Evolutionary conservation across 1,140 invertebrate species (phyloP), one percentile per base, ranked within the genome.

Genomic region (Lysiphlebus fabarum): DNA sequence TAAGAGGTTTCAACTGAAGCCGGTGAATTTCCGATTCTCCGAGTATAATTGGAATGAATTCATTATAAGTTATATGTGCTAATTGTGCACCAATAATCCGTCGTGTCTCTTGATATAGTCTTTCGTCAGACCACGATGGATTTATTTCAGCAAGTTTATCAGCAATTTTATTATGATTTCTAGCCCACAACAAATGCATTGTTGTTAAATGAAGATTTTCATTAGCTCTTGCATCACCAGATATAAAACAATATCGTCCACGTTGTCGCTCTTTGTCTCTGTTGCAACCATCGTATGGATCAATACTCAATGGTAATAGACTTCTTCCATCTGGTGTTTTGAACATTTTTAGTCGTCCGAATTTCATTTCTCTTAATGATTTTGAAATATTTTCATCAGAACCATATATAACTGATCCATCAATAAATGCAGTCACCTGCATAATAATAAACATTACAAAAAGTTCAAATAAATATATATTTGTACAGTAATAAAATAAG

Each of bases 331-430:
- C 87, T 0, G 82, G 68, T 0, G 84, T 85, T 7, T 82, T 63
- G 65, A 83, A 84, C 81, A 89, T 89, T 38, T 80, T 76, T 9
- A 93, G 71, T 5, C 79, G 71, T 1, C 91, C 91, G 7, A 80
- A 79, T 0, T 67, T 55, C 33, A 82, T 82, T 8, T 75, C 76
- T 0, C 90, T 81, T 6, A 93, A 72, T 12, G 78, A 68, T 0
- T 71, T 62, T 6, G 83, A 72, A n/a, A 82, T 77, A 26, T 81
- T 66, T 34, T 81, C 69, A 12, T 83, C 81, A 40, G 84, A 82
- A 0, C 93, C 91, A 67, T 96, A 95, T 4, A 95, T 85, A 14
- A 87, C 86, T 0, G 95, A 98, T 1, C 84, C 95, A 76, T 99
- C 96, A 12, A 99, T 87, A 70, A 87, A 98, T 0, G 91, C 84